Conservation (phyloP, 2,797 vertebrate species). For the Amphiprion clarkii region DNA sequence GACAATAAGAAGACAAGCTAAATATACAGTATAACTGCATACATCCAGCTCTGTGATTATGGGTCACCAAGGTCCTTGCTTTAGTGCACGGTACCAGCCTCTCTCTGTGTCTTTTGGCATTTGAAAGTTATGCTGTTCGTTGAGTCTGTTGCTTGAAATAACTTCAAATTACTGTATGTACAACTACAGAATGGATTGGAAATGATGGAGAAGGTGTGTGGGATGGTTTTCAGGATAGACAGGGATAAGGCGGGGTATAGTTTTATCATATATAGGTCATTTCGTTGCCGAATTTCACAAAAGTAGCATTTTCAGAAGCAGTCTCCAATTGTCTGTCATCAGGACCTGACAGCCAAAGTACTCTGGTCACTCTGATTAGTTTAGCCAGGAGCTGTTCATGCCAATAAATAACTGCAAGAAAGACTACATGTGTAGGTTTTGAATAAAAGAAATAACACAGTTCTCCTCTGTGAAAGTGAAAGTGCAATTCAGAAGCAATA, state of each 20-base stretch:
- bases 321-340: neutral
- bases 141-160: conserved; percentile 47
- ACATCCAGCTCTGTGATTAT: conserved; percentile 73
- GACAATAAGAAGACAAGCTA: conserved; percentile 66
- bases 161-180: conserved; percentile 35
- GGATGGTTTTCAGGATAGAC: neutral
- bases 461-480: too few relatives aligned
- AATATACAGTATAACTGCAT: conserved; percentile 69
- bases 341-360: conserved; percentile 1
- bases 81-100: conserved; percentile 19
- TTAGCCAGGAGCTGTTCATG: neutral
- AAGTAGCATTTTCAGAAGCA: neutral
- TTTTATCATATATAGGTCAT: neutral
- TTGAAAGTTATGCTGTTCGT: conserved; percentile 36
- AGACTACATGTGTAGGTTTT: neutral
- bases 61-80: conserved; percentile 57
- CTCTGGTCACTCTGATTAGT: conserved; percentile 1
- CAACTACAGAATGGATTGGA: conserved; percentile 1
- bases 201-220: conserved; percentile 15
- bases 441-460: neutral
- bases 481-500: neutral
- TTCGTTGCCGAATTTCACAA: neutral
- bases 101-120: conserved; percentile 47
- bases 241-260: neutral
- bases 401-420: too few relatives aligned